Evolutionary conservation across 2,888 invertebrate species (phyloP), one percentile per base, ranked within the genome.

Genomic region (Polyommatus icarus): DNA sequence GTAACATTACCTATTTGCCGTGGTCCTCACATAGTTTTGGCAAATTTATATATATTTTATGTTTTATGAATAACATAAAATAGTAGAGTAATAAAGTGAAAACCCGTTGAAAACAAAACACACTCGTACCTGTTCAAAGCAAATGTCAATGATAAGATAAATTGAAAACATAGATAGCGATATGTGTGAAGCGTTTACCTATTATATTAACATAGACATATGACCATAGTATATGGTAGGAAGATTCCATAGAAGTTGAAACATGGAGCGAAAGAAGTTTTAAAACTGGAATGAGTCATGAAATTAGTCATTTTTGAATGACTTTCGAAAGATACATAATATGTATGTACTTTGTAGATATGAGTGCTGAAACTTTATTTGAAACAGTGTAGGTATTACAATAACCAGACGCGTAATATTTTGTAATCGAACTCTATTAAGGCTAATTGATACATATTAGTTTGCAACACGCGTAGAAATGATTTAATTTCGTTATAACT

Each of bases 361-460:
- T 24, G 3, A 24, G 15, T 29, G 24, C 20, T 10, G 59, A 61
- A 67, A 67, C 67, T 29, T 24, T 29, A 6, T 67, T 24, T 67
- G 24, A 61, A 61, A 67, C 29, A 67, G 1, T 67, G 10, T 67
- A 67, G 24, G n/a, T 59, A 73, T 46, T 24, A 46, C 20, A 46
- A 24, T 73, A 7, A 75, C 46, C 75, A 29, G 75, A 73, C 46
- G 46, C 46, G 46, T 73, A 46, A 46, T 46, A 72, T 72, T 40
- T 29, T 75, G 54, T 75, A 77, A 79, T 82, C 83, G 80, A 83
- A 82, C 83, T 77, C 79, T 82, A 86, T 85, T 86, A 84, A 82
- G 85, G 84, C 81, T 86, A 85, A 86, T 85, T 79, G 83, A 76
- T 81, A 59, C 79, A 81, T 79, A 83, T 82, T 78, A 79, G 77